phyloP scores from a whole-genome alignment of 2,888 invertebrate genomes.

The Miltochrista miniata region DNA sequence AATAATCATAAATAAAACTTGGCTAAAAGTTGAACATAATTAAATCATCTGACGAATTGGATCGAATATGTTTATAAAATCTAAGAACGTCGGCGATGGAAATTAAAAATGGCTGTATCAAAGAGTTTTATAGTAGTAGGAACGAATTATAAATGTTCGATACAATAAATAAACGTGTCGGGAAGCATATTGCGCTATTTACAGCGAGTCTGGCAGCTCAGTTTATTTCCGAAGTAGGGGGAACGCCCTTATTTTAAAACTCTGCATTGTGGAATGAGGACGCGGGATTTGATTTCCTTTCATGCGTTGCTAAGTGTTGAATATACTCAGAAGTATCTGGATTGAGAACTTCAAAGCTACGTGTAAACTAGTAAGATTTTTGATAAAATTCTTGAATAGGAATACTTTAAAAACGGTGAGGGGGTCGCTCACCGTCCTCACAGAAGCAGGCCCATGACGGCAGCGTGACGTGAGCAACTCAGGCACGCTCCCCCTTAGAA shows the following conservation, averaged over 20 bases:
- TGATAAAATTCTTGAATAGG: no score
- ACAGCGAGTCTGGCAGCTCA: conserved; percentile 23
- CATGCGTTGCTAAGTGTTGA: background rate
- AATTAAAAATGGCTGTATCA: conserved; percentile 34
- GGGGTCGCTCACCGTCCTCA: no score
- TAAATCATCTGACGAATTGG: conserved; percentile 15
- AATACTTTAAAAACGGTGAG: no score
- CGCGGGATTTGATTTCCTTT: background rate
- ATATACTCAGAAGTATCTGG: no score
- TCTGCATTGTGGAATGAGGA: conserved; percentile 33
- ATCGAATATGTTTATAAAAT: conserved; percentile 23
- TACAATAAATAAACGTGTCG: conserved; percentile 47
- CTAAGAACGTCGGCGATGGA: conserved; percentile 24
- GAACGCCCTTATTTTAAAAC: conserved; percentile 56
- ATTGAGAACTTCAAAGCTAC: no score
- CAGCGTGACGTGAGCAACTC: no score
- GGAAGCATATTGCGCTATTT: conserved; percentile 53
- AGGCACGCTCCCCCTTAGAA: no score
- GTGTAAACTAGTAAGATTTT: no score
- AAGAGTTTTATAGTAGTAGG: conserved; percentile 42
- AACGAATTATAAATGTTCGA: conserved; percentile 38
- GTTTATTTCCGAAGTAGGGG: conserved; percentile 51
- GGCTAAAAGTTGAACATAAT: background rate
- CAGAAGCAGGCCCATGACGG: no score
- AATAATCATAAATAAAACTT: background rate